These are phyloP conservation scores for Apamea crenata DNA, from an alignment of 2,888 invertebrate species.

Conservation along the genomic window DNA sequence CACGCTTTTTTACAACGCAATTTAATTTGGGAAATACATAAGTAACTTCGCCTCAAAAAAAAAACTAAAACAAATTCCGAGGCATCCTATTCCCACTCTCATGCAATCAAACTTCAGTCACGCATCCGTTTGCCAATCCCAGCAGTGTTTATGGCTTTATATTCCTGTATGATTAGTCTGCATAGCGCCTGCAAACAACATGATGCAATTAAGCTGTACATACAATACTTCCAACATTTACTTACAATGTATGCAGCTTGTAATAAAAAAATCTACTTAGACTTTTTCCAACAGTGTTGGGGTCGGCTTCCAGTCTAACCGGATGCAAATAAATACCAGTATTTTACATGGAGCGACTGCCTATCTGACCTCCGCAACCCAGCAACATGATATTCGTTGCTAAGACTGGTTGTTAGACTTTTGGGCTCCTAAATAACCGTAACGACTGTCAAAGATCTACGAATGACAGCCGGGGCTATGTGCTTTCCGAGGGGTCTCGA, in stretches of 20 bases:
- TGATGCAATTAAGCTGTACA: slow-evolving; percentile 7
- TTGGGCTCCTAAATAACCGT: background rate
- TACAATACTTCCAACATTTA: slow-evolving; percentile 2
- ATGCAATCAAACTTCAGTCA: background rate
- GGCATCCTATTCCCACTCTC: background rate
- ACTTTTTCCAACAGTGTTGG: background rate
- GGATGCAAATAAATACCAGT: background rate
- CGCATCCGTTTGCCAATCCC: background rate
- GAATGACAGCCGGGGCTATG: background rate
- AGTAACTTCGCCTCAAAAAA: background rate
- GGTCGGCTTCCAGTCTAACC: background rate
- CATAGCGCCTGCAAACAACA: slow-evolving; percentile 7
- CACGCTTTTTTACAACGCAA: background rate
- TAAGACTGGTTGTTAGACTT: background rate
- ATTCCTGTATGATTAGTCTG: background rate
- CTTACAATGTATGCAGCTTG: background rate
- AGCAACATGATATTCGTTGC: background rate
- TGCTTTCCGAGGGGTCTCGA: background rate
- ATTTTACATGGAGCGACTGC: background rate
- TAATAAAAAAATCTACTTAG: background rate
- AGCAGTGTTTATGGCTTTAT: background rate
- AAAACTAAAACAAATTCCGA: background rate
- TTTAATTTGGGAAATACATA: background rate
- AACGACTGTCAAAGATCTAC: background rate
- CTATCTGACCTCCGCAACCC: background rate